Evolutionary conservation across 2,888 invertebrate species (phyloP), one percentile per base, ranked within the genome.

Genomic region (Caradrina kadenii): DNA sequence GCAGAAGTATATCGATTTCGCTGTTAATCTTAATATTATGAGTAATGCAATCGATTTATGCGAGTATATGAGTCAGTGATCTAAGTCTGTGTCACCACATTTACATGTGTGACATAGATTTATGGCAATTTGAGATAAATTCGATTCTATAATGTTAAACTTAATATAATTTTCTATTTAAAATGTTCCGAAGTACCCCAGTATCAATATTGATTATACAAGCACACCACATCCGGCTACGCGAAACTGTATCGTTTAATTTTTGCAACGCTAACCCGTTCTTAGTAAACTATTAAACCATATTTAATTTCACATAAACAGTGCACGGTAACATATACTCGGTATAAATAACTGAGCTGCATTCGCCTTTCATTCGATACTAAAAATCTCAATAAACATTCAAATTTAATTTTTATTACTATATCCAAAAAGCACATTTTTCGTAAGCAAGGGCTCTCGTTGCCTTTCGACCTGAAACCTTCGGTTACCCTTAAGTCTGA

Each of bases 301-400:
- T 91, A 93, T 93, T 93, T 93, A 93, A 94, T 93, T 93, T 90
- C 90, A 88, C 90, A 91, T 93, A 93, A 94, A 93, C 90, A 90
- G 88, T 91, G 92, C 91, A 93, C 86, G 86, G 90, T 90, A 92
- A 92, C 92, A 90, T 88, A 92, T 92, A 90, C 91, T 90, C 87
- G 85, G 89, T 91, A 92, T 92, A 92, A 93, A 92, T 90, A 90
- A 88, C 88, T 86, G 85, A 83, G 86, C 84, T 77, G 69, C 80
- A 80, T 75, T 72, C 70, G 86, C 87, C 88, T 91, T 92, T 89
- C 86, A 85, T 89, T 89, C 84, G 78, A 85, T 87, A 87, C 89
- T 86, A 88, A 88, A 91, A 88, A 88, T 84, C 76, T 73, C 67
- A 64, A 72, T 76, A 67, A 76, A 72, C 86, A 89, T 73, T 74